A percentile compares a stretch with the other conserved stretches of the same genome.
Conservation (phyloP, 2,797 vertebrate genomes). For the Alcedo atthis region DNA sequence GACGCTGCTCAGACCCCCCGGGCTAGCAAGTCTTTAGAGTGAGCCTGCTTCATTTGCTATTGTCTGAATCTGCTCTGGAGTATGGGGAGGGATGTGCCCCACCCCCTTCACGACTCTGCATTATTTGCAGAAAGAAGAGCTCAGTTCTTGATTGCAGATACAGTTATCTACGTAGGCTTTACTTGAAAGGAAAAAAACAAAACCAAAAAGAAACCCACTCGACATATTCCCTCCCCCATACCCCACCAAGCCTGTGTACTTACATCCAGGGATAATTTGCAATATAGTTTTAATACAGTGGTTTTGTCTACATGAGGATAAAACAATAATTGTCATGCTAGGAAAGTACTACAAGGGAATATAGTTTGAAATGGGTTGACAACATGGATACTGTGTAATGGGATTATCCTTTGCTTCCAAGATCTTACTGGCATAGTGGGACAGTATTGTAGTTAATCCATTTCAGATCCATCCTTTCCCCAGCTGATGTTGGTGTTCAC, state of each 20-base stretch:
- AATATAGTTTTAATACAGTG: neutral
- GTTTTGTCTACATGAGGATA: neutral
- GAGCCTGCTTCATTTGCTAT: neutral
- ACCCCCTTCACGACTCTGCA: neutral
- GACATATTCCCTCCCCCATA: neutral
- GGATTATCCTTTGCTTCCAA: neutral
- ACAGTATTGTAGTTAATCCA: neutral
- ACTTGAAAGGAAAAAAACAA: neutral
- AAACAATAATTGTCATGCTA: neutral
- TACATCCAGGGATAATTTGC: neutral
- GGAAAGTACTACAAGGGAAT: neutral
- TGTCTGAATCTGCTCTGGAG: neutral
- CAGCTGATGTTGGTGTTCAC: neutral
- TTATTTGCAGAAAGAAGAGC: neutral
- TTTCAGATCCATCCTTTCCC: neutral
- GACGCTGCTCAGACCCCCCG: neutral
- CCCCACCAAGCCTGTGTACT: neutral
- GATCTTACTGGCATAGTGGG: neutral
- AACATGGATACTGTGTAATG: neutral
- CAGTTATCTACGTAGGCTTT: neutral
- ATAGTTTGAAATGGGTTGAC: neutral
- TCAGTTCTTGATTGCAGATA: neutral
- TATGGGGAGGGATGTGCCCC: neutral
- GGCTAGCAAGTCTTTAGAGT: neutral
- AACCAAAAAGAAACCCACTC: no score